A percentile compares a stretch with the other conserved stretches of the same genome.
Evolutionary conservation across 2,797 vertebrate species (phyloP).

Genomic region (Poeciliopsis gracilis): DNA sequence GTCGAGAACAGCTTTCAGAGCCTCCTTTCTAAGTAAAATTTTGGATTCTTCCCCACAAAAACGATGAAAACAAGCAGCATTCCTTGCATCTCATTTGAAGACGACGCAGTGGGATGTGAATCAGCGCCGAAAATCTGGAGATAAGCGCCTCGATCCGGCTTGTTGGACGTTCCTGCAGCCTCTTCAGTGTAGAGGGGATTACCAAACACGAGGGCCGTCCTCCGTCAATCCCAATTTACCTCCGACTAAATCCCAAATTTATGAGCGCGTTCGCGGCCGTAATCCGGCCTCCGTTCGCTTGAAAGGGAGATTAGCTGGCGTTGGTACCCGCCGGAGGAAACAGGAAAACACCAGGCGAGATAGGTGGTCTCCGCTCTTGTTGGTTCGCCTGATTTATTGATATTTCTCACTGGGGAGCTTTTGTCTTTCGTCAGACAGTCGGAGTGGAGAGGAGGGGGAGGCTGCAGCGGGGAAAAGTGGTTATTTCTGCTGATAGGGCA

Average conservation of each 20-base stretch:
- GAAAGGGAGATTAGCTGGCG: slow-evolving; percentile 77
- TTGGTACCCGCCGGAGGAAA: slow-evolving; percentile 64
- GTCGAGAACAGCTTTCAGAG: neutral
- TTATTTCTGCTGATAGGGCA: slow-evolving; percentile 80
- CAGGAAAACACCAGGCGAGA: slow-evolving; percentile 59
- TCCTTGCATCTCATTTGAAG: neutral
- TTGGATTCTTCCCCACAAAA: neutral
- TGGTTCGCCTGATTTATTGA: slow-evolving; percentile 78
- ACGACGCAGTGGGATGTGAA: slow-evolving; percentile 1
- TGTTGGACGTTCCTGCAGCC: slow-evolving; percentile 38
- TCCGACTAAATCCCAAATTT: slow-evolving; percentile 68
- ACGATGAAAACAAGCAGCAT: neutral
- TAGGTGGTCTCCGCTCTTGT: slow-evolving; percentile 72
- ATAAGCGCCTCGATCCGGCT: slow-evolving; percentile 25
- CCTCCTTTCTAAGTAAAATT: neutral
- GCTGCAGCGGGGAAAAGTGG: slow-evolving; percentile 24
- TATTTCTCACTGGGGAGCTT: slow-evolving; percentile 71
- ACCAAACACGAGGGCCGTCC: slow-evolving; percentile 41
- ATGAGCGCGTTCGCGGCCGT: slow-evolving; percentile 78
- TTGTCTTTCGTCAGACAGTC: slow-evolving; percentile 73
- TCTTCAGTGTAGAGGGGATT: slow-evolving; percentile 55
- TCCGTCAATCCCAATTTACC: slow-evolving; percentile 73
- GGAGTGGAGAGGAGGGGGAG: slow-evolving; percentile 15
- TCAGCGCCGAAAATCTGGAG: neutral
- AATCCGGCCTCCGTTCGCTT: slow-evolving; percentile 74